phyloP scores from a whole-genome alignment of 2,113 vertebrate genomes.

The Saguinus midas region DNA sequence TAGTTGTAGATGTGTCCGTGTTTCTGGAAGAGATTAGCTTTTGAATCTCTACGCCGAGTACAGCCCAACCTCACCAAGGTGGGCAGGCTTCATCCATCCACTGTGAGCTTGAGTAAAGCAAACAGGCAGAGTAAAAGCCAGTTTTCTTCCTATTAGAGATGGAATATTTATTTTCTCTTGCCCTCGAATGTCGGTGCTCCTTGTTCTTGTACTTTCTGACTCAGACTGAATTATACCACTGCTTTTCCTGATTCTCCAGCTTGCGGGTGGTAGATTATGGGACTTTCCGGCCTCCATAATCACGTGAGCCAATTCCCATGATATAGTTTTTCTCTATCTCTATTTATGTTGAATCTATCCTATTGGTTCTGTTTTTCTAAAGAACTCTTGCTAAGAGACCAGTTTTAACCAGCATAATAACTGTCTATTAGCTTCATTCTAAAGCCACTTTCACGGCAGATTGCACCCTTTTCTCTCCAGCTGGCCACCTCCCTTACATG shows the following conservation, averaged over 20 bases:
- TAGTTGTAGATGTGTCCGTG: background rate
- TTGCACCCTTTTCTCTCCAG: background rate
- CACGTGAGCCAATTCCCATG: background rate
- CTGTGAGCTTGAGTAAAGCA: background rate
- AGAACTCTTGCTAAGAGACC: background rate
- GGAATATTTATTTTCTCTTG: background rate
- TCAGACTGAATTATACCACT: background rate
- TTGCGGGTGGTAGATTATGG: background rate
- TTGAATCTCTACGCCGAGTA: background rate
- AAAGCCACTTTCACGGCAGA: background rate
- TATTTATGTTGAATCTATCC: background rate
- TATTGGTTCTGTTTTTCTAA: background rate
- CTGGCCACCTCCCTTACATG: conserved; percentile 27
- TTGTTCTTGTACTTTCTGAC: background rate
- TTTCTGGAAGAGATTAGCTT: background rate
- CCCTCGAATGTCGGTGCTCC: background rate
- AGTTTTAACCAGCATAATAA: background rate
- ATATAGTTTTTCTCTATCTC: background rate
- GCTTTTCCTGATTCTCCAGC: background rate
- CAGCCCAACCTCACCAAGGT: background rate
- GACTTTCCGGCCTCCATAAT: background rate
- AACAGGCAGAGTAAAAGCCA: background rate
- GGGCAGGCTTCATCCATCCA: background rate
- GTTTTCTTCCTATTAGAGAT: background rate
- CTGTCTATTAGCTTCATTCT: conserved; percentile 17